Percentiles rank a stretch among this genome's conserved stretches.
Conservation (phyloP, 2,797 vertebrate genomes). For the Falco naumanni region DNA sequence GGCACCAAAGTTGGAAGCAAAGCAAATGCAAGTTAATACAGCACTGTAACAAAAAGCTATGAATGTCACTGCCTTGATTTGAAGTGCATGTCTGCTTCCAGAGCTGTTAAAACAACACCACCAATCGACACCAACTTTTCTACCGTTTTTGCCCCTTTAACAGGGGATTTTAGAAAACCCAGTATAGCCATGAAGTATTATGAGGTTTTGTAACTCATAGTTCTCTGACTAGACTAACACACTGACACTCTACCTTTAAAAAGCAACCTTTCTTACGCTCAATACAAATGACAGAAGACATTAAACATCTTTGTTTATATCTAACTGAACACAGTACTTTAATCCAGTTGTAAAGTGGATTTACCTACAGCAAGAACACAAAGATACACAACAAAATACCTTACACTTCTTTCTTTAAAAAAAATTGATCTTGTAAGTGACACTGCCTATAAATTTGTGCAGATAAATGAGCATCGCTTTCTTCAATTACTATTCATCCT, state of each 20-base stretch:
- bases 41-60: not conserved
- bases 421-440: too few species aligned
- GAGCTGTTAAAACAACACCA: not conserved
- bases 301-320: not conserved
- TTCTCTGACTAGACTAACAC: not conserved
- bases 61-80: not conserved
- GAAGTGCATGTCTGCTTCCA: not conserved
- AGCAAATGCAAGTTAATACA: not conserved
- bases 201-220: not conserved
- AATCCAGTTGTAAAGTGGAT: not conserved
- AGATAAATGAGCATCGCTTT: not conserved
- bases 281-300: not conserved
- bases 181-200: not conserved
- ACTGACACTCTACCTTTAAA: not conserved
- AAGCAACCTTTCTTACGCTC: not conserved
- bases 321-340: not conserved
- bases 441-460: not conserved
- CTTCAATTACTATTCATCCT: not conserved
- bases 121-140: not conserved
- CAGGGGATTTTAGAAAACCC: not conserved
- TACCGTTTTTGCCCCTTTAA: not conserved
- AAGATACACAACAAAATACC: not conserved
- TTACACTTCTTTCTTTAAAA: too few species aligned
- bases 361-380: not conserved
- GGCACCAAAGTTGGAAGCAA: not conserved